Evolutionary conservation across 2,888 invertebrate species (phyloP).

Genomic region (Bhutanitis thaidina): DNA sequence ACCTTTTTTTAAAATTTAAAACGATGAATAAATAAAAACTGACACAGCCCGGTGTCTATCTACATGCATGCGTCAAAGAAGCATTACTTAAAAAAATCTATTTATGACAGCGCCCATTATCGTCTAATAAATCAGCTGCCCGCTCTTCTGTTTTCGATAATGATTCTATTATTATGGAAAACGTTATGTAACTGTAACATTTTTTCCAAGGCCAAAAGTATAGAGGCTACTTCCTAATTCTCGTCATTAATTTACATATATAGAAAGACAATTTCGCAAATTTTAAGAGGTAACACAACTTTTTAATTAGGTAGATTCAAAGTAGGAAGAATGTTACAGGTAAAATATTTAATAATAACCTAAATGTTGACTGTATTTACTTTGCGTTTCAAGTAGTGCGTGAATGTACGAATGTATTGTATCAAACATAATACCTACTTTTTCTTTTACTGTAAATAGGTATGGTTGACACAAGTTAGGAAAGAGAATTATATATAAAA

Average conservation of each 20-base stretch:
- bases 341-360: too few relatives aligned
- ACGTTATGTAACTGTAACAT: constrained; percentile 79
- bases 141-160: constrained; percentile 80
- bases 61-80: constrained; percentile 52
- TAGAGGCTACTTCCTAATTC: constrained; percentile 39
- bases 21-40: not conserved
- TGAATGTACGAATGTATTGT: too few relatives aligned
- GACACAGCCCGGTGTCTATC: constrained; percentile 53
- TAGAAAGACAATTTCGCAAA: too few relatives aligned
- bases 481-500: not conserved
- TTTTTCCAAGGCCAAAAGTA: constrained; percentile 48
- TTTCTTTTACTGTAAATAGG: too few relatives aligned
- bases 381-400: too few relatives aligned
- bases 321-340: too few relatives aligned
- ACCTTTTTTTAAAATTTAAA: not conserved
- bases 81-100: constrained; percentile 74
- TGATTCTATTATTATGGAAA: constrained; percentile 81
- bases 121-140: constrained; percentile 80
- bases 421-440: too few relatives aligned
- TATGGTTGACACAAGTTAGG: too few relatives aligned
- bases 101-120: constrained; percentile 79
- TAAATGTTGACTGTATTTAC: too few relatives aligned
- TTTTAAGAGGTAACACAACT: too few relatives aligned
- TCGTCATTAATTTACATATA: too few relatives aligned
- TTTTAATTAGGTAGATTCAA: too few relatives aligned